Conservation (phyloP, 2,888 invertebrate species). For the Cantharis lateralis region DNA sequence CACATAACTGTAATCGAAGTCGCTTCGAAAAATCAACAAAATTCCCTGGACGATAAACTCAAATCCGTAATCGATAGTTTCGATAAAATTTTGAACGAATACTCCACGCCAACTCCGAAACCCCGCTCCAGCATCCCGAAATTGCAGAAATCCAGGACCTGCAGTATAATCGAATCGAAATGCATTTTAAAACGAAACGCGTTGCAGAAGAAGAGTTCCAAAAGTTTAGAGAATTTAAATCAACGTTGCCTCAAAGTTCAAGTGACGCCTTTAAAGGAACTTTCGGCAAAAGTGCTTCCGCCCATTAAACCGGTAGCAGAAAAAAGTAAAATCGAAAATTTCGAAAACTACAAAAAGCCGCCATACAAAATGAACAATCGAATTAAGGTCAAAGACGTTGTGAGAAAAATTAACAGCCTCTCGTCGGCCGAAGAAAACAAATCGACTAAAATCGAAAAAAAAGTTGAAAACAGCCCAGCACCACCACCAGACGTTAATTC, state of each 20-base stretch:
- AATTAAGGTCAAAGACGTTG: constrained; percentile 46
- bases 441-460: neutral
- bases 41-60: constrained; percentile 51
- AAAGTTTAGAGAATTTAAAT: constrained; percentile 20
- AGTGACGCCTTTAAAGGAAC: neutral
- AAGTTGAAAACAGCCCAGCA: neutral
- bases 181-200: constrained; percentile 66
- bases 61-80: constrained; percentile 60
- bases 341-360: neutral
- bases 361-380: constrained; percentile 6
- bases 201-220: constrained; percentile 10
- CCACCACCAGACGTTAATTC: neutral
- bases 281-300: neutral
- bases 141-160: constrained; percentile 72
- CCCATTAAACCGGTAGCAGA: neutral
- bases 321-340: neutral
- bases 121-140: constrained; percentile 56
- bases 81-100: constrained; percentile 60
- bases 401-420: constrained; percentile 46
- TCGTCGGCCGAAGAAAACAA: neutral
- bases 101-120: constrained; percentile 45
- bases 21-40: constrained; percentile 20
- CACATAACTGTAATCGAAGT: constrained; percentile 58
- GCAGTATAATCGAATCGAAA: constrained; percentile 71
- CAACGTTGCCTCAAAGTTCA: neutral